Percentiles rank a stretch among this genome's conserved stretches.
Conservation (phyloP, 2,888 invertebrate genomes). For the Morpho helenor region DNA sequence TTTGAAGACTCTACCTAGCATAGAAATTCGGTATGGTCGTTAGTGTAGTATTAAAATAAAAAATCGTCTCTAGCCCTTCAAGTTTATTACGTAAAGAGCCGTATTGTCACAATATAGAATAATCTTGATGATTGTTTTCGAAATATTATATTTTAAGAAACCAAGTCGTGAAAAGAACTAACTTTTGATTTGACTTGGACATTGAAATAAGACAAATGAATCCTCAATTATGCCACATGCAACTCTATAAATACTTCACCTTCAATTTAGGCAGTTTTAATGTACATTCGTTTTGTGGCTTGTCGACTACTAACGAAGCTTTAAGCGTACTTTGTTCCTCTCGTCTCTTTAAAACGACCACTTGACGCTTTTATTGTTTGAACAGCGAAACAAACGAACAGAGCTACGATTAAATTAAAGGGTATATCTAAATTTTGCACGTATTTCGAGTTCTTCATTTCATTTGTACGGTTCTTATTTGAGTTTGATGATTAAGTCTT, state of each 20-base stretch:
- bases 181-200: too few relatives aligned
- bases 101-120: too few relatives aligned
- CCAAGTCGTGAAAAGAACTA: too few relatives aligned
- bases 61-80: too few relatives aligned
- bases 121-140: too few relatives aligned
- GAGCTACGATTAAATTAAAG: slow-evolving; percentile 51
- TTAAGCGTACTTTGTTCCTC: slow-evolving; percentile 58
- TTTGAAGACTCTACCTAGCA: too few relatives aligned
- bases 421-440: slow-evolving; percentile 36
- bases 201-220: too few relatives aligned
- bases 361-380: slow-evolving; percentile 63
- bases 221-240: slow-evolving; percentile 1
- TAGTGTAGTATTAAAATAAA: too few relatives aligned
- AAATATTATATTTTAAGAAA: too few relatives aligned
- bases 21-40: too few relatives aligned
- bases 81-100: too few relatives aligned
- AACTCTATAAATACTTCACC: slow-evolving; percentile 51
- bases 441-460: slow-evolving; percentile 32
- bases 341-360: slow-evolving; percentile 52
- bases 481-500: slow-evolving; percentile 11
- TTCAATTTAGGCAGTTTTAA: slow-evolving; percentile 69
- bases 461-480: slow-evolving; percentile 28
- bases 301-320: slow-evolving; percentile 55
- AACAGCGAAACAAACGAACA: slow-evolving; percentile 62
- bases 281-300: slow-evolving; percentile 60